Evolutionary conservation across 2,888 invertebrate species (phyloP).

Genomic region (Ctena decussata): DNA sequence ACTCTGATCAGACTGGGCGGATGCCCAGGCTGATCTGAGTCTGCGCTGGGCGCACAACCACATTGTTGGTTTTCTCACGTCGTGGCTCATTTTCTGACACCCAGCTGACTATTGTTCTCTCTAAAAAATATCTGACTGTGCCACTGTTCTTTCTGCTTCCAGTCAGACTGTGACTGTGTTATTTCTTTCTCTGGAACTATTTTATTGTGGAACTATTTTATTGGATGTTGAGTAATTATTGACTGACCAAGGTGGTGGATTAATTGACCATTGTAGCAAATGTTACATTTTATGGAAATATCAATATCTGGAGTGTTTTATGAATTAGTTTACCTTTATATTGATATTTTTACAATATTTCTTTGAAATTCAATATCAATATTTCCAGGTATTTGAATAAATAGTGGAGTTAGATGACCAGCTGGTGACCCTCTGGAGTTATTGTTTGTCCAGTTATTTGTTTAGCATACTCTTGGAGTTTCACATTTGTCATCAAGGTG

Average conservation of each 20-base stretch:
- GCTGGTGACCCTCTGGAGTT: background rate
- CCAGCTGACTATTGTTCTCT: background rate
- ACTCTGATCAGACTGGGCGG: too few species aligned
- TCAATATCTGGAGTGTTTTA: background rate
- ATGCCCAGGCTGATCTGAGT: too few species aligned
- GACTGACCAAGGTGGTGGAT: background rate
- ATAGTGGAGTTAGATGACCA: background rate
- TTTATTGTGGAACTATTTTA: background rate
- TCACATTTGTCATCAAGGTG: too few species aligned
- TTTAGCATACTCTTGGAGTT: too few species aligned
- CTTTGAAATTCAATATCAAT: background rate
- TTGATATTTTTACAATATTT: background rate
- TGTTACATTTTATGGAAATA: background rate
- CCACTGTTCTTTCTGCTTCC: background rate
- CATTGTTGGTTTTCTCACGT: too few species aligned
- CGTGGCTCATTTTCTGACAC: too few species aligned
- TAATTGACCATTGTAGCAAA: background rate
- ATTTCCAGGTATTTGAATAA: background rate
- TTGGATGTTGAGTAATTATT: background rate
- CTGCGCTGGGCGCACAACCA: too few species aligned
- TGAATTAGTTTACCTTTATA: background rate
- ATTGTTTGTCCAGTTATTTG: background rate
- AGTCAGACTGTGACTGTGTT: too few species aligned
- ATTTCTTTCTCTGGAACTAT: background rate
- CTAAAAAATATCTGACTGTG: background rate